Evolutionary conservation across 2,888 invertebrate genomes (phyloP).

Genomic region (Lasioglossum villosulum): DNA sequence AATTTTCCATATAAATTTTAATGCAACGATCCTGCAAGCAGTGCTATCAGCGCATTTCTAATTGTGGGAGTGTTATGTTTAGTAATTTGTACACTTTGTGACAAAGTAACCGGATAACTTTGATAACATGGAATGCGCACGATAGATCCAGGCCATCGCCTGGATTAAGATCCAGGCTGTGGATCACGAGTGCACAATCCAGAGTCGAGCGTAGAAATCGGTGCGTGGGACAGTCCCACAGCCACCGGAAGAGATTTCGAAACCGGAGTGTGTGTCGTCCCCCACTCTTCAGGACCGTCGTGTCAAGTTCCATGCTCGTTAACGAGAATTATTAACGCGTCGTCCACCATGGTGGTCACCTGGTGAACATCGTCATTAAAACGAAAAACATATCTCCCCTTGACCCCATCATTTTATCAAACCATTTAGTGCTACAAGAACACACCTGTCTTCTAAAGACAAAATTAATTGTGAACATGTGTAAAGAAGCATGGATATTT

Average conservation of each 20-base stretch:
- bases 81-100: background rate
- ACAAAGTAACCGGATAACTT: background rate
- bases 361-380: background rate
- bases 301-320: constrained; percentile 8
- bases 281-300: background rate
- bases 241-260: constrained; percentile 64
- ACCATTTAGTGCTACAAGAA: background rate
- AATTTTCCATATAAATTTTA: background rate
- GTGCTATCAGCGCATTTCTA: background rate
- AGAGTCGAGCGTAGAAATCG: constrained; percentile 66
- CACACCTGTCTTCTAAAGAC: too few species aligned
- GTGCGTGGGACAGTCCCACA: constrained; percentile 73
- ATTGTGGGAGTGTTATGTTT: background rate
- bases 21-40: background rate
- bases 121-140: background rate
- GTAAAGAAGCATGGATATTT: background rate
- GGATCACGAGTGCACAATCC: constrained; percentile 56
- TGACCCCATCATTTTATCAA: background rate
- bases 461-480: background rate
- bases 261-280: constrained; percentile 58
- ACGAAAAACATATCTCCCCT: background rate
- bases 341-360: background rate
- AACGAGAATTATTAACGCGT: constrained; percentile 14
- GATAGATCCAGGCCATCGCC: constrained; percentile 72
- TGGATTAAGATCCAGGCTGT: constrained; percentile 46